Conservation (phyloP, 2,113 vertebrate species). For the Bubalus kerabau region DNA sequence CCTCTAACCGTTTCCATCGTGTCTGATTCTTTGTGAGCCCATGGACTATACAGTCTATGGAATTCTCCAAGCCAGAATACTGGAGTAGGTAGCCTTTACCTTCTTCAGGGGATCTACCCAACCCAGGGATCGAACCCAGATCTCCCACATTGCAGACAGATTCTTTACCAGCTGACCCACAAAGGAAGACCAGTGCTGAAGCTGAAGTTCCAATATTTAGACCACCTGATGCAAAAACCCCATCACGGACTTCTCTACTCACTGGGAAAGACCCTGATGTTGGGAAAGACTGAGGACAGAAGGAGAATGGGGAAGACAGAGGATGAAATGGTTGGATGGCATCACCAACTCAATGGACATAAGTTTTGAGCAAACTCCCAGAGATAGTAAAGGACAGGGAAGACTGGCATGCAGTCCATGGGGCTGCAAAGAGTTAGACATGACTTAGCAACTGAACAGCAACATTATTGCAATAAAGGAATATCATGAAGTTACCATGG, state of each 20-base stretch:
- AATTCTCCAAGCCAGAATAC: neutral
- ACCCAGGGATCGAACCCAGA: fast-evolving
- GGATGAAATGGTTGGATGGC: neutral
- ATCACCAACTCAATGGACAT: neutral
- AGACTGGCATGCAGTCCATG: neutral
- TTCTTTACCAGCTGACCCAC: neutral
- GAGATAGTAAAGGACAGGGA: neutral
- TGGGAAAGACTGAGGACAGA: neutral
- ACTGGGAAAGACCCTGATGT: neutral
- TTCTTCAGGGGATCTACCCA: neutral
- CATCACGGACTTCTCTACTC: neutral
- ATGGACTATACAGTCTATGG: neutral
- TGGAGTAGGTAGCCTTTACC: neutral
- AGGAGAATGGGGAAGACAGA: neutral
- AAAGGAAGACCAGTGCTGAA: neutral
- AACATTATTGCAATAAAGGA: neutral
- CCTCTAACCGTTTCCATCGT: neutral
- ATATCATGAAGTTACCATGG: neutral
- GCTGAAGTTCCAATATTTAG: neutral
- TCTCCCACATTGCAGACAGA: neutral
- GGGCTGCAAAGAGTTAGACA: neutral
- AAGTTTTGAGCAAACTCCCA: neutral
- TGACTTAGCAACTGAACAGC: neutral
- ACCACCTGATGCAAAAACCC: neutral
- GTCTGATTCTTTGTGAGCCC: neutral